Base-by-base conservation (phyloP, 2,113 vertebrate species). In the Macquaria australasica region DNA sequence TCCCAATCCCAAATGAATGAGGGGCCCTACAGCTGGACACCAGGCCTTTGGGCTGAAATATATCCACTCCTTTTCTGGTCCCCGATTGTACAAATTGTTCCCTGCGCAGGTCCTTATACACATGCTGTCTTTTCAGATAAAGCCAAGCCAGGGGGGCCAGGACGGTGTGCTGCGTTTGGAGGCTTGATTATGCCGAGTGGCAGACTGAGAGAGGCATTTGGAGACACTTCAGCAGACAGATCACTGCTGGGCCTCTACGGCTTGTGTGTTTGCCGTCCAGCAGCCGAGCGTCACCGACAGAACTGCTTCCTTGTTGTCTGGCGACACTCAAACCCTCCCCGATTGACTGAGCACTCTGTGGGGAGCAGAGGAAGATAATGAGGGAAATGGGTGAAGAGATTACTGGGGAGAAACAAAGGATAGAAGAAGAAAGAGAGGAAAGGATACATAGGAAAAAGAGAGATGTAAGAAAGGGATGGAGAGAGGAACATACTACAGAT, bases 61-160 rank as follows among this genome's bases (percentile, higher is more conserved):
- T 59, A 75, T 64, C 85, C 76, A 15, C 14, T 77, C 51, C 85
- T 82, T 88, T 79, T 62, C 63, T 85, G 60, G 50, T 64, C 67
- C 66, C 18, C 4, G 43, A 85, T 84, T 91, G 79, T 79, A 88
- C 86, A 90, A 89, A 91, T 83, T 88, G 82, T 90, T 84, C 69
- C 62, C 79, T 9, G 53, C 9, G 0, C 81, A 73, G 25, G 77
- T 87, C 51, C 73, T 78, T 85, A 79, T 79, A 45, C 86, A 84
- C 85, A 82, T 39, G 84, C 86, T 83, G 90, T 85, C 72, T 87
- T 84, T 88, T 87, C 80, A 88, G 88, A 94, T 91, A 89, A 93
- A 92, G 79, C 75, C 81, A 59, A 75, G 59, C 58, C 74, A 76
- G 87, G 59, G 86, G 83, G 80, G 73, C 45, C 16, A 14, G 34